Evolutionary conservation across 2,888 invertebrate genomes (phyloP).

Genomic region (Drosophila greeni): DNA sequence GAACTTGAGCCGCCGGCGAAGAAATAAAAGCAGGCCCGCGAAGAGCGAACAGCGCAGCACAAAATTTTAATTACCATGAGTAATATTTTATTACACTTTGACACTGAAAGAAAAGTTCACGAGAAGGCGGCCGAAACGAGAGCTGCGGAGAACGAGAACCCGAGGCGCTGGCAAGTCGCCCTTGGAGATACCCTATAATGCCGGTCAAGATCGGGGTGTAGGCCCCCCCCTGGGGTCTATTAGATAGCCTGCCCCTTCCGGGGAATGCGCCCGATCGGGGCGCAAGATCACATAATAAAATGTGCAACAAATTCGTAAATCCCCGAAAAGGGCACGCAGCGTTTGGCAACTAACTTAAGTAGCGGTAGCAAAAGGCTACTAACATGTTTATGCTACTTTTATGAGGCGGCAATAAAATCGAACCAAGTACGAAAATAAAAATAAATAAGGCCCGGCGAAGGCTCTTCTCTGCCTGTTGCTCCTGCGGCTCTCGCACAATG

Average conservation of each 20-base stretch:
- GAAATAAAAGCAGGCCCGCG: conserved; percentile 46
- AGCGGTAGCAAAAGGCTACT: conserved; percentile 73
- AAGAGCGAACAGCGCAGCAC: conserved; percentile 38
- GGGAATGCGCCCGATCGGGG: neutral
- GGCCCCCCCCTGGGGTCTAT: neutral
- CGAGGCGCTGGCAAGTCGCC: neutral
- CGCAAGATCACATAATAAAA: conserved; percentile 15
- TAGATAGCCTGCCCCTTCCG: neutral
- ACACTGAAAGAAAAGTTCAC: conserved; percentile 69
- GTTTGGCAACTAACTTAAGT: conserved; percentile 65
- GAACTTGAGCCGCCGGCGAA: conserved; percentile 70
- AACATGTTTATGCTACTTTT: conserved; percentile 74
- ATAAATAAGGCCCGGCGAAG: conserved; percentile 36
- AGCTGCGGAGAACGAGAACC: conserved; percentile 1
- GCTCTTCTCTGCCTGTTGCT: conserved; percentile 8
- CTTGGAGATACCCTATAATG: conserved; percentile 6
- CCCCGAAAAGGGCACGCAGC: conserved; percentile 11
- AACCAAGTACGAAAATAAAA: conserved; percentile 66
- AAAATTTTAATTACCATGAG: conserved; percentile 72
- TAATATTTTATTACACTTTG: conserved; percentile 74
- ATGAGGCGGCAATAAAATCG: conserved; percentile 71
- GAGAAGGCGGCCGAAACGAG: conserved; percentile 44
- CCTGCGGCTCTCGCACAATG: conserved; percentile 56
- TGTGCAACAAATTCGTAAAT: conserved; percentile 64
- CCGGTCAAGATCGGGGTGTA: neutral